Conservation (phyloP, 2,113 vertebrate genomes). For the Syngnathoides biaculeatus region DNA sequence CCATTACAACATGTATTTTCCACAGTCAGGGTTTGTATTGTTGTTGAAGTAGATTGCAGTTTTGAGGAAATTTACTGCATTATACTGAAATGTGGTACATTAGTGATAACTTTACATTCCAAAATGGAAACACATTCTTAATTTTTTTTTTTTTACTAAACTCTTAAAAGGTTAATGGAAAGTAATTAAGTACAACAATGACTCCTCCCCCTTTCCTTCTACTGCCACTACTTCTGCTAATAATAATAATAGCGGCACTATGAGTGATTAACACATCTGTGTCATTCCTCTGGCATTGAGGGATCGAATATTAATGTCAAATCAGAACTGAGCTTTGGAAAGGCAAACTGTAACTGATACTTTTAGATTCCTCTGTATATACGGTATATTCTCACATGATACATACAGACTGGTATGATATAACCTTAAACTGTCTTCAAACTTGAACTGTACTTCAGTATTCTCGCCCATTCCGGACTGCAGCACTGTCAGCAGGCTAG, state of each 20-base stretch:
- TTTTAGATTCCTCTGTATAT: too few relatives aligned
- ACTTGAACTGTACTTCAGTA: slow-evolving; percentile 14
- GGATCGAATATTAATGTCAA: neutral
- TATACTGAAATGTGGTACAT: neutral
- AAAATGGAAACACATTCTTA: too few relatives aligned
- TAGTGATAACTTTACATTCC: neutral
- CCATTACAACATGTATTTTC: neutral
- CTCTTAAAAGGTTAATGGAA: too few relatives aligned
- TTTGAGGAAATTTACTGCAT: neutral
- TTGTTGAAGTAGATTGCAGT: neutral
- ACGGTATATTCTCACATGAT: neutral
- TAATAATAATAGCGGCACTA: too few relatives aligned
- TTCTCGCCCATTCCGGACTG: slow-evolving; percentile 1
- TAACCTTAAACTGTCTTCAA: slow-evolving; percentile 8
- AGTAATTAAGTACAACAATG: too few relatives aligned
- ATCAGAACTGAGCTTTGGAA: neutral
- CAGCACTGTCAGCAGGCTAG: neutral
- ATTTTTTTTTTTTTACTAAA: too few relatives aligned
- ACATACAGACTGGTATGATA: neutral
- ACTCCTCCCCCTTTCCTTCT: too few relatives aligned
- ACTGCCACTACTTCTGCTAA: too few relatives aligned
- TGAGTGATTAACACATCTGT: too few relatives aligned
- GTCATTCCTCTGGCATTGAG: too few relatives aligned
- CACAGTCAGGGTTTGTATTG: neutral
- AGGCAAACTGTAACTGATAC: neutral